phyloP scores from a whole-genome alignment of 1,140 invertebrate genomes.

The Heliconius hermathena region DNA sequence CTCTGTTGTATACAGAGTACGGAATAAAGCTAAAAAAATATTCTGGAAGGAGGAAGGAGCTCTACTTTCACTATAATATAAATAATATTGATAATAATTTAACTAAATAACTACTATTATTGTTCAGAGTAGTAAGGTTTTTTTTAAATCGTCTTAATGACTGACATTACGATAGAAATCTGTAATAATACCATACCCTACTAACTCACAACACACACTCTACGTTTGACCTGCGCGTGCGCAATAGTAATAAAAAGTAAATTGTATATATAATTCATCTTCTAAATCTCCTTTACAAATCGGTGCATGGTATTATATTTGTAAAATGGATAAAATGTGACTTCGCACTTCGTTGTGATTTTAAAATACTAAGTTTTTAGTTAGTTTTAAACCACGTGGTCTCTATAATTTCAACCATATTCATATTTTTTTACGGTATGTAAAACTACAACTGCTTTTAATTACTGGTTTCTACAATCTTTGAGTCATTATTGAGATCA shows the following conservation, averaged over 20 bases:
- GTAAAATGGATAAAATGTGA: not conserved
- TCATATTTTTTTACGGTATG: not conserved
- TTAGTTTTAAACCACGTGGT: not conserved
- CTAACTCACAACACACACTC: not conserved
- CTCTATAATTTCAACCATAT: not conserved
- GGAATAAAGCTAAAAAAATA: too few relatives aligned
- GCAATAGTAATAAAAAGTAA: conserved; percentile 5
- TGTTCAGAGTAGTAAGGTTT: not conserved
- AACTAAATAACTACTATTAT: too few relatives aligned
- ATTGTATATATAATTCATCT: conserved; percentile 7
- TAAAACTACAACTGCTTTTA: conserved; percentile 7
- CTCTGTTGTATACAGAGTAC: too few relatives aligned
- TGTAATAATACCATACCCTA: conserved; percentile 4
- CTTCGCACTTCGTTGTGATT: not conserved
- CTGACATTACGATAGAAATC: not conserved
- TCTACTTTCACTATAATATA: too few relatives aligned
- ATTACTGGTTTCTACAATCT: not conserved
- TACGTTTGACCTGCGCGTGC: not conserved
- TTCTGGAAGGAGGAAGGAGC: too few relatives aligned
- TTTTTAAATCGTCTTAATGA: not conserved
- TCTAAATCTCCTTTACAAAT: not conserved
- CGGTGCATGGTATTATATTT: not conserved
- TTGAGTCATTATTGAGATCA: not conserved
- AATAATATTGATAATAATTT: too few relatives aligned
- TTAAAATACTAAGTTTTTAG: not conserved